These are phyloP conservation scores for Raja brachyura DNA, from an alignment of 2,113 vertebrate species.

Conservation along the genomic window DNA sequence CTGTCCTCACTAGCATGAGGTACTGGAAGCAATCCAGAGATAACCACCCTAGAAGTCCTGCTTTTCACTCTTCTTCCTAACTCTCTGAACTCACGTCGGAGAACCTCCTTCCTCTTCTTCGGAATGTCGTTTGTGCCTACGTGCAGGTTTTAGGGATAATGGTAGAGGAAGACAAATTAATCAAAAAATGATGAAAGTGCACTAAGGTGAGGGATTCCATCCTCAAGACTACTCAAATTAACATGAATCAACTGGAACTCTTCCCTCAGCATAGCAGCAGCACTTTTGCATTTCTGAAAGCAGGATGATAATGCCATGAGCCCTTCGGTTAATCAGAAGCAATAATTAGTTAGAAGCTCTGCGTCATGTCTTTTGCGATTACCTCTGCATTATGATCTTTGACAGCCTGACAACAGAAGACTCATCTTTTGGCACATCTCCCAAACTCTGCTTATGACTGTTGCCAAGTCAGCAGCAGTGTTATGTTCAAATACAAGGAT, in stretches of 20 bases:
- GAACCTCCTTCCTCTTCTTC: too few relatives aligned
- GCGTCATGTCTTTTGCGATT: background rate
- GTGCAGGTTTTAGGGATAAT: too few relatives aligned
- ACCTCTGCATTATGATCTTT: background rate
- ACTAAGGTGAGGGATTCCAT: too few relatives aligned
- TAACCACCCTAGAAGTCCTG: too few relatives aligned
- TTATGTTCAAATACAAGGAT: constrained; percentile 22
- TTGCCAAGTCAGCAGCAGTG: background rate
- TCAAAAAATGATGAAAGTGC: too few relatives aligned
- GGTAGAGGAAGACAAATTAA: too few relatives aligned
- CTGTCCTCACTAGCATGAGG: too few relatives aligned
- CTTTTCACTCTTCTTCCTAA: too few relatives aligned
- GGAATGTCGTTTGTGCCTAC: too few relatives aligned
- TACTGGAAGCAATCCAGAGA: too few relatives aligned
- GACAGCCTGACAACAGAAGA: constrained; percentile 13
- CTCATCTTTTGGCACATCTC: background rate
- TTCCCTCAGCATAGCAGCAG: background rate
- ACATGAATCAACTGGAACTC: too few relatives aligned
- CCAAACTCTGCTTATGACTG: constrained; percentile 6
- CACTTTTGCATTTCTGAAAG: background rate
- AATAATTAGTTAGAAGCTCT: constrained; percentile 23
- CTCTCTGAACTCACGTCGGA: too few relatives aligned
- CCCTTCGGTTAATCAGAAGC: background rate
- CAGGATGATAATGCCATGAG: background rate
- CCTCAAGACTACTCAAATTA: background rate